Percentiles rank a stretch among this genome's conserved stretches.
Evolutionary conservation across 1,140 invertebrate species (phyloP).

Genomic region (Ephestia elutella): DNA sequence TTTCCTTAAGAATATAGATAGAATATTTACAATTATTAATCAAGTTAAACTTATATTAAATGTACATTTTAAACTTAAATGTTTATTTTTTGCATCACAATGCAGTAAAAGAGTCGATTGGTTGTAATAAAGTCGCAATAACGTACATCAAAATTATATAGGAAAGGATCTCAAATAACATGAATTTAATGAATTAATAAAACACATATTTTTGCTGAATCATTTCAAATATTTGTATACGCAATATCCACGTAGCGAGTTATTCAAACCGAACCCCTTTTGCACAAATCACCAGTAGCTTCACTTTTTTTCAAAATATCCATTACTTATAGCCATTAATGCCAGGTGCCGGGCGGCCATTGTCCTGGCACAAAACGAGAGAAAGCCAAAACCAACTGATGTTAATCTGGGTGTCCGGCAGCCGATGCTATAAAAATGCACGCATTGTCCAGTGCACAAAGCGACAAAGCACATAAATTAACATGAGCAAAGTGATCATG

Average conservation of each 20-base stretch:
- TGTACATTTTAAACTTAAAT: too few species aligned
- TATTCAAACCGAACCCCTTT: slow-evolving; percentile 14
- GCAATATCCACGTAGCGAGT: neutral
- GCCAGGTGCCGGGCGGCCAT: slow-evolving; percentile 63
- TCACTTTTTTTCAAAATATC: slow-evolving; percentile 25
- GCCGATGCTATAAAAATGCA: slow-evolving; percentile 63
- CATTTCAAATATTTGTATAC: neutral
- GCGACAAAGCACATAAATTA: slow-evolving; percentile 73
- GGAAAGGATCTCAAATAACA: too few species aligned
- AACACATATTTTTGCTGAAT: neutral
- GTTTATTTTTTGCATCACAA: too few species aligned
- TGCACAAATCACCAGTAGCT: slow-evolving; percentile 26
- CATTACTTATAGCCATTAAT: slow-evolving; percentile 41
- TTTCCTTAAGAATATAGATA: too few species aligned
- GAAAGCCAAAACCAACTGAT: slow-evolving; percentile 65
- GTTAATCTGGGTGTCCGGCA: slow-evolving; percentile 71
- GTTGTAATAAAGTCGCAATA: too few species aligned
- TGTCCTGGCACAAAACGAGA: slow-evolving; percentile 70
- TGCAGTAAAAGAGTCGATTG: too few species aligned
- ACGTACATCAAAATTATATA: too few species aligned
- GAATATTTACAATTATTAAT: too few species aligned
- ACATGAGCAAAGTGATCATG: slow-evolving; percentile 71
- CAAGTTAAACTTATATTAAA: too few species aligned
- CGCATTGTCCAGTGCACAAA: slow-evolving; percentile 58
- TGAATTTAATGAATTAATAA: neutral